These are phyloP conservation scores for Drosophila novamexicana DNA, from an alignment of 1,140 invertebrate genomes.

Conservation along the genomic window DNA sequence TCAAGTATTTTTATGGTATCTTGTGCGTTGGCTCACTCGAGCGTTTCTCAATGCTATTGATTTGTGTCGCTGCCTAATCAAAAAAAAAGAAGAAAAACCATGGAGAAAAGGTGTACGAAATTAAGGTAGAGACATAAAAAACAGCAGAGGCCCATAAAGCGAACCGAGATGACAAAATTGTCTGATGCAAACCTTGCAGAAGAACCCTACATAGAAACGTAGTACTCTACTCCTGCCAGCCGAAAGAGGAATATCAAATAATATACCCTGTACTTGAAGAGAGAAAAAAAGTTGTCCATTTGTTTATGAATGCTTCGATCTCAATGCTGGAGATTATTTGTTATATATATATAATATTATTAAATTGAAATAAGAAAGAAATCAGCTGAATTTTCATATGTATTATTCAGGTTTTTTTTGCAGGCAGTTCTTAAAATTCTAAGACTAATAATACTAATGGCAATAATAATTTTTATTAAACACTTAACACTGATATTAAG, in stretches of 20 bases:
- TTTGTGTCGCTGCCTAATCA: constrained; percentile 64
- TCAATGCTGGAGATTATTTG: too few relatives aligned
- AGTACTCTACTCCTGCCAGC: constrained; percentile 3
- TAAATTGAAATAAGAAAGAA: too few relatives aligned
- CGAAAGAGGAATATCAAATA: constrained; percentile 1
- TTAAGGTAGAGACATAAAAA: constrained; percentile 56
- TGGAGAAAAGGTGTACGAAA: constrained; percentile 57
- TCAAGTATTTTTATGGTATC: constrained; percentile 48
- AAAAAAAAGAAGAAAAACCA: constrained; percentile 5
- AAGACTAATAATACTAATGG: too few relatives aligned
- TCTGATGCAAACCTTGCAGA: constrained; percentile 1
- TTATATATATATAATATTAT: too few relatives aligned
- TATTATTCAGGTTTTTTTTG: too few relatives aligned
- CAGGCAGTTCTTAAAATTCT: too few relatives aligned
- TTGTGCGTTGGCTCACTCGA: constrained; percentile 43
- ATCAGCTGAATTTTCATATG: too few relatives aligned
- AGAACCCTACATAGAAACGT: constrained; percentile 11
- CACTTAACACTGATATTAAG: too few relatives aligned
- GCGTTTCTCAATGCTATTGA: constrained; percentile 64
- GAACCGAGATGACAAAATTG: constrained; percentile 18
- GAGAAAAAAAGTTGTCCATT: not conserved
- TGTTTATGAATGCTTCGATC: too few relatives aligned
- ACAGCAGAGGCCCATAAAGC: constrained; percentile 30
- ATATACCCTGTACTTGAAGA: not conserved
- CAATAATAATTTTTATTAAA: too few relatives aligned